Evolutionary conservation across 2,888 invertebrate species (phyloP).

Genomic region (Agrotis puta): DNA sequence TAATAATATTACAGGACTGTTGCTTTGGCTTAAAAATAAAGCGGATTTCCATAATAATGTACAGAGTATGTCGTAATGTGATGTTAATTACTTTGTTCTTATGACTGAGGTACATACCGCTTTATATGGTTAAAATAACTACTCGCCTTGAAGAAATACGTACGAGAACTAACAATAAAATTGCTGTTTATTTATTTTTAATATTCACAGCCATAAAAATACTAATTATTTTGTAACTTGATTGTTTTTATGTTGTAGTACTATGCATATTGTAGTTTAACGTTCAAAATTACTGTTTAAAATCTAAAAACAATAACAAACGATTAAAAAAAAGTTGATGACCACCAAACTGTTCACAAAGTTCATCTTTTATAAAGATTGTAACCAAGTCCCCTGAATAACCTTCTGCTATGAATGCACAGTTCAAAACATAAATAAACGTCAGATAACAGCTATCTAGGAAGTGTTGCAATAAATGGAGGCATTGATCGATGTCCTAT

Average conservation of each 20-base stretch:
- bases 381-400: background rate
- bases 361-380: background rate
- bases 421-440: constrained; percentile 20
- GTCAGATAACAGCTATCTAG: constrained; percentile 40
- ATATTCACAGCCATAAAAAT: background rate
- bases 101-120: constrained; percentile 27
- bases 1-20: constrained; percentile 45
- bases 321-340: no score
- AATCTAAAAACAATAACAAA: background rate
- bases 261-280: background rate
- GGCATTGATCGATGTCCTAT: constrained; percentile 55
- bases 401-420: background rate
- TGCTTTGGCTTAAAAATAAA: constrained; percentile 43
- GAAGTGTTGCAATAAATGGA: constrained; percentile 50
- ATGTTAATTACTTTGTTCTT: constrained; percentile 60
- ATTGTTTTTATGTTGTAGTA: background rate
- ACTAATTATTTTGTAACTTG: background rate
- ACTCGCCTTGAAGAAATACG: constrained; percentile 36
- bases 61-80: constrained; percentile 37
- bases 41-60: constrained; percentile 46
- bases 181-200: constrained; percentile 17
- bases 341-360: background rate
- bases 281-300: background rate
- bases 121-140: constrained; percentile 49
- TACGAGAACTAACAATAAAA: constrained; percentile 32